Evolutionary conservation across 2,888 invertebrate genomes (phyloP).

Genomic region (Drosophila colorata): DNA sequence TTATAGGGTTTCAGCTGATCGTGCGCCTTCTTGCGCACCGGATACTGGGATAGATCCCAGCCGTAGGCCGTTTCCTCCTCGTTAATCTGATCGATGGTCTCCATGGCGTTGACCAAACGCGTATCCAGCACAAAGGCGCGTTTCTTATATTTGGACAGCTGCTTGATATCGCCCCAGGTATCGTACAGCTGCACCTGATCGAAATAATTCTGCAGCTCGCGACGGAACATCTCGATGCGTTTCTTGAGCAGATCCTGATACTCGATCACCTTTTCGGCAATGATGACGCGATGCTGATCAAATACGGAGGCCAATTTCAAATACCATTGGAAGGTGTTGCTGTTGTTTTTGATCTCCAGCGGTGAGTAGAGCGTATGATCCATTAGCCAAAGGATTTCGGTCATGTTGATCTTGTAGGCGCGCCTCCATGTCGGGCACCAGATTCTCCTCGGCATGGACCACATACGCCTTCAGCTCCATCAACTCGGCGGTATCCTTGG

Average conservation of each 20-base stretch:
- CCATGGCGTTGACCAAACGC: conserved; percentile 88
- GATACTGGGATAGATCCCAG: conserved; percentile 95
- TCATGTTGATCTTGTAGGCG: conserved; percentile 88
- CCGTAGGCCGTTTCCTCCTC: conserved; percentile 95
- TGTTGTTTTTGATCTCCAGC: conserved; percentile 94
- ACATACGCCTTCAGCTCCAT: conserved; percentile 93
- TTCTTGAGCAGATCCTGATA: conserved; percentile 93
- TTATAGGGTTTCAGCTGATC: conserved; percentile 94
- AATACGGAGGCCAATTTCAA: conserved; percentile 92
- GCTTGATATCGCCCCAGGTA: conserved; percentile 94
- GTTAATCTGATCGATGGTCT: conserved; percentile 94
- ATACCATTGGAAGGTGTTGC: conserved; percentile 95
- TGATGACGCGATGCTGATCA: conserved; percentile 92
- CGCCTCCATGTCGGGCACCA: conserved; percentile 91
- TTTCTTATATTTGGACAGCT: conserved; percentile 92
- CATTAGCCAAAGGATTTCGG: conserved; percentile 92
- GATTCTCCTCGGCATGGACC: conserved; percentile 89
- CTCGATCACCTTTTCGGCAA: conserved; percentile 93
- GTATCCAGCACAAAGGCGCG: conserved; percentile 92
- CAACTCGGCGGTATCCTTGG: conserved; percentile 93
- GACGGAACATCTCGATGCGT: conserved; percentile 92
- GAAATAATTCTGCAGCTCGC: conserved; percentile 92
- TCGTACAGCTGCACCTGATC: conserved; percentile 94
- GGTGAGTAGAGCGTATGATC: conserved; percentile 93
- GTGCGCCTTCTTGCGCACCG: conserved; percentile 91